phyloP scores from a whole-genome alignment of 2,888 invertebrate genomes.

The Xylota sylvarum region DNA sequence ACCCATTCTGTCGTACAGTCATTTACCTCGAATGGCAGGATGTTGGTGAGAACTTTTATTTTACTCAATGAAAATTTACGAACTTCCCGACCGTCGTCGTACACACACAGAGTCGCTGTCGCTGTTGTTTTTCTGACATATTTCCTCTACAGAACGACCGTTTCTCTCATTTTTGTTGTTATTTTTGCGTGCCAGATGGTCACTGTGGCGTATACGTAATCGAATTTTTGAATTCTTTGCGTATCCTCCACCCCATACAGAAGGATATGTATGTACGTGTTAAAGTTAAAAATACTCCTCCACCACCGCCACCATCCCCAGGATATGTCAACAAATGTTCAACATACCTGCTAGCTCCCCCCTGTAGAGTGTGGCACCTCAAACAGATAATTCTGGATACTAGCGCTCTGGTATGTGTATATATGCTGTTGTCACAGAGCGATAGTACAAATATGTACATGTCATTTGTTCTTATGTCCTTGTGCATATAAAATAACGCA shows the following conservation, averaged over 20 bases:
- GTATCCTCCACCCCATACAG: slow-evolving; percentile 12
- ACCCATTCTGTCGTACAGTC: not conserved
- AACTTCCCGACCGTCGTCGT: slow-evolving; percentile 21
- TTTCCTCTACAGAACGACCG: not conserved
- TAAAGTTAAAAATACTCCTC: slow-evolving; percentile 32
- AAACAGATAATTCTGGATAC: slow-evolving; percentile 43
- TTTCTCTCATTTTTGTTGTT: slow-evolving; percentile 28
- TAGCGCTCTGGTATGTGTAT: slow-evolving; percentile 3
- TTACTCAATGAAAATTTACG: slow-evolving; percentile 54
- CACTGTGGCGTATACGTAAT: slow-evolving; percentile 71
- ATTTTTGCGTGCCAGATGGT: slow-evolving; percentile 51
- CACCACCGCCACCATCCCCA: not conserved
- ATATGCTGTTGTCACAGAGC: slow-evolving; percentile 59
- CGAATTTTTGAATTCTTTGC: slow-evolving; percentile 66
- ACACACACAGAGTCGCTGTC: not conserved
- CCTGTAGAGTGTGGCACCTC: slow-evolving; percentile 41
- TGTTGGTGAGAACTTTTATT: slow-evolving; percentile 52
- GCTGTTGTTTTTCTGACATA: slow-evolving; percentile 22
- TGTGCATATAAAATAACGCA: slow-evolving; percentile 74
- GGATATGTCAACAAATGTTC: slow-evolving; percentile 63
- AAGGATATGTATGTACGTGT: slow-evolving; percentile 25
- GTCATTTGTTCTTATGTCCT: slow-evolving; percentile 73
- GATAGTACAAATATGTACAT: slow-evolving; percentile 72
- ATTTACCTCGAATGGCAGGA: slow-evolving; percentile 32
- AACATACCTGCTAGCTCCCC: slow-evolving; percentile 54